Evolutionary conservation across 2,888 invertebrate species (phyloP), one percentile per base, ranked within the genome.

Genomic region (Seira ritae): DNA sequence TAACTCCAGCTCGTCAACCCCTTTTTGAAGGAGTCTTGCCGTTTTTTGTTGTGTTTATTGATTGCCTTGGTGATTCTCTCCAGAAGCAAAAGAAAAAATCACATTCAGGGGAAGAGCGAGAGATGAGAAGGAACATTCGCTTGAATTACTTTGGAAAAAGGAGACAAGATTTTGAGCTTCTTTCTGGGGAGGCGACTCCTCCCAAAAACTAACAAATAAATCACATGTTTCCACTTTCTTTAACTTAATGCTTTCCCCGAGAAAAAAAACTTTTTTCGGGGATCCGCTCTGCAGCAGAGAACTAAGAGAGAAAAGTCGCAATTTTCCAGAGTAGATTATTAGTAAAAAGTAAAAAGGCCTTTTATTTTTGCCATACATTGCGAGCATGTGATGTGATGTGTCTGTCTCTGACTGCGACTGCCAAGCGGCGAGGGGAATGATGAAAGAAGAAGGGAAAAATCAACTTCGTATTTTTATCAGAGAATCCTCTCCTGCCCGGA

Each of bases 221-320:
- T 67, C 67, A 65, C 65, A n/a, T 67, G 24, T 67, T 67, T 67
- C 23, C 67, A 67, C 67, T 67, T 67, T 20, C 67, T 67, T 31
- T 67, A 67, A 67, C 23, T 67, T 67, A 67, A 50, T 50, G 50
- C 50, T 50, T 50, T n/a, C 20, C 3, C 65, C 15, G 1, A 19
- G 22, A 65, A 65, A 65, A 65, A 22, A 65, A 65, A 65, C 19
- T 65, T 65, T 65, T 65, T 20, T 65, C 12, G 1, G 17, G 55
- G 17, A 55, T 17, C 15, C 12, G 12, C 65, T 65, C 65, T 65
- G 6, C 22, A 19, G 19, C 6, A 65, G 20, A 19, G 65, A 10
- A 20, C 22, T 65, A 10, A 65, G 20, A 19, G 19, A 65, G 12
- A 19, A 17, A 19, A 65, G 65, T 20, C 22, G 4, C 10, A 20